Conservation (phyloP, 2,113 vertebrate species). For the Gavialis gangeticus region DNA sequence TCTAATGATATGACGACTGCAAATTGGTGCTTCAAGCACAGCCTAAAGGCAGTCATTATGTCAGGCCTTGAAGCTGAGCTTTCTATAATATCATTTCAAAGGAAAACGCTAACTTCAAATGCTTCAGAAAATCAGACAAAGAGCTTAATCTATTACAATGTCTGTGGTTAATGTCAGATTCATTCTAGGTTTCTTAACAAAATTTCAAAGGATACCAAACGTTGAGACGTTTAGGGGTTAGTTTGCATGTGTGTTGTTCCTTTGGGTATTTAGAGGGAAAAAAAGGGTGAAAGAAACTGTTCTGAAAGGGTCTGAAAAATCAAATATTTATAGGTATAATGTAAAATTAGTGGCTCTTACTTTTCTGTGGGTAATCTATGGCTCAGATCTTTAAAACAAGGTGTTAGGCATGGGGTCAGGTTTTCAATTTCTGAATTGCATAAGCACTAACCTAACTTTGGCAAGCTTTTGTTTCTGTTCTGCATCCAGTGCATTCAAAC, state of each 20-base stretch:
- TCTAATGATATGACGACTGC: constrained; percentile 76
- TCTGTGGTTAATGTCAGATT: constrained; percentile 38
- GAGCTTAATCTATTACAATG: constrained; percentile 45
- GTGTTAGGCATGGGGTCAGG: no score
- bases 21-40: constrained; percentile 62
- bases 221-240: background rate
- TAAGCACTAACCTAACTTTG: background rate
- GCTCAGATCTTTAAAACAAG: background rate
- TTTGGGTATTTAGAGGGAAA: background rate
- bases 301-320: background rate
- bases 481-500: background rate
- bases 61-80: constrained; percentile 62
- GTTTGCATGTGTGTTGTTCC: background rate
- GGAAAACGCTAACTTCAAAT: constrained; percentile 64
- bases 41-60: constrained; percentile 71
- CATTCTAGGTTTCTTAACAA: constrained; percentile 6
- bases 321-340: background rate
- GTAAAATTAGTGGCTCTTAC: background rate
- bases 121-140: constrained; percentile 41
- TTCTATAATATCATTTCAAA: constrained; percentile 55
- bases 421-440: background rate
- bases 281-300: background rate
- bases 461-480: background rate
- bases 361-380: background rate
- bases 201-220: background rate